phyloP scores from a whole-genome alignment of 2,888 invertebrate species.

The Xylocampa areola region DNA sequence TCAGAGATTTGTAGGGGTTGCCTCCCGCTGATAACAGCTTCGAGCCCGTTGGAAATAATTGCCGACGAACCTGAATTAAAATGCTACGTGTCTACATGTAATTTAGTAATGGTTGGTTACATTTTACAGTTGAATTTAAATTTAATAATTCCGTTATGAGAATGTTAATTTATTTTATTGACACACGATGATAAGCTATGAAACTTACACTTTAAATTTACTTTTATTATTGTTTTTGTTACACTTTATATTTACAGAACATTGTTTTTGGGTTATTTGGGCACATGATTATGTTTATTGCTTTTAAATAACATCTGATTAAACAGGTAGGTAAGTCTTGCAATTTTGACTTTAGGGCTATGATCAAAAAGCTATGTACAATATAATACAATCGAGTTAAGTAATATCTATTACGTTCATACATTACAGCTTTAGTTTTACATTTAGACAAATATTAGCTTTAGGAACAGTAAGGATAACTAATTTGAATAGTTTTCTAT shows the following conservation, averaged over 20 bases:
- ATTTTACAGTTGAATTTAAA: slow-evolving; percentile 10
- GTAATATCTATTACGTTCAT: too few species aligned
- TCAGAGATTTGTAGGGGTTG: slow-evolving; percentile 61
- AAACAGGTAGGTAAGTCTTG: background rate
- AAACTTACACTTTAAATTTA: too few species aligned
- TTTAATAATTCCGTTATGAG: slow-evolving; percentile 1
- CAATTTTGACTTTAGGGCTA: too few species aligned
- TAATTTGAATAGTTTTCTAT: background rate
- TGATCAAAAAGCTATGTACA: too few species aligned
- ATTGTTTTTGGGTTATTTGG: background rate
- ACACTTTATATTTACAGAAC: too few species aligned
- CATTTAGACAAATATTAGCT: background rate
- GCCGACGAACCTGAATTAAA: slow-evolving; percentile 50
- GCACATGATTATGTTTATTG: too few species aligned
- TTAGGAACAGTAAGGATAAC: background rate
- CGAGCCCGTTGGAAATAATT: slow-evolving; percentile 63
- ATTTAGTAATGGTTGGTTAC: slow-evolving; percentile 20
- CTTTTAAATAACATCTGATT: too few species aligned
- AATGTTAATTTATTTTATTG: background rate
- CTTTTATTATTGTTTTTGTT: too few species aligned
- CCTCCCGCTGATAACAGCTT: slow-evolving; percentile 57
- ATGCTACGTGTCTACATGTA: slow-evolving; percentile 50
- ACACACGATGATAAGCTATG: background rate
- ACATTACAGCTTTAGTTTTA: too few species aligned
- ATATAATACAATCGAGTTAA: too few species aligned